phyloP scores from a whole-genome alignment of 2,888 invertebrate genomes.

The Troilus luridus region DNA sequence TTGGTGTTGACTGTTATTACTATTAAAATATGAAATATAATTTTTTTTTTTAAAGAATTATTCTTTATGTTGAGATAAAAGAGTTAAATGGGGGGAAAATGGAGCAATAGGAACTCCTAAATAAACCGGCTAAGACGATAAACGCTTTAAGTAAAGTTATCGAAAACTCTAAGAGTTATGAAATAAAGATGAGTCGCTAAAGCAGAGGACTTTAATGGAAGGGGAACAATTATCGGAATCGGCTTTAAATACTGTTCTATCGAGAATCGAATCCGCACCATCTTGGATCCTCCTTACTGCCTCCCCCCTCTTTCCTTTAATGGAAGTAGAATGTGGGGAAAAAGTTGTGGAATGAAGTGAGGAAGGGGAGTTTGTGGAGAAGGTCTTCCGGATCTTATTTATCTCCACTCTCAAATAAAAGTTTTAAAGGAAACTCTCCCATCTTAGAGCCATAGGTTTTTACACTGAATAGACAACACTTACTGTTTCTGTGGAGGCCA shows the following conservation, averaged over 20 bases:
- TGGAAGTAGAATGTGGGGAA: background rate
- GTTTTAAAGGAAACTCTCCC: background rate
- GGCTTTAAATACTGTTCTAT: background rate
- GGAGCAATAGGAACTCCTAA: background rate
- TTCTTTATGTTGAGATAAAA: background rate
- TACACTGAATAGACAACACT: background rate
- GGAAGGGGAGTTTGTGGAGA: background rate
- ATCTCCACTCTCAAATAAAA: background rate
- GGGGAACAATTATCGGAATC: background rate
- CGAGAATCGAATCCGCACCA: background rate
- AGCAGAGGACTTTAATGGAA: background rate
- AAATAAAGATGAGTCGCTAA: conserved; percentile 8
- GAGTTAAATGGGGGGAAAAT: background rate
- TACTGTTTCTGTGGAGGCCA: background rate
- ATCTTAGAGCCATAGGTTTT: background rate
- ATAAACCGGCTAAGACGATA: background rate
- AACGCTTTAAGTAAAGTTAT: background rate
- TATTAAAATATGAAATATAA: too few relatives aligned
- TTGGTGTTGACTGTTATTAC: too few relatives aligned
- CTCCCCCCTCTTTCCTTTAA: background rate
- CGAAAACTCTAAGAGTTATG: background rate
- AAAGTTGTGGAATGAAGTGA: background rate
- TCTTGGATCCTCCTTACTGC: background rate
- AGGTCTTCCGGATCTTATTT: background rate
- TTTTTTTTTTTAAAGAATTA: too few relatives aligned